Evolutionary conservation across 2,888 invertebrate genomes (phyloP).

Genomic region (Siphlonurus alternatus): DNA sequence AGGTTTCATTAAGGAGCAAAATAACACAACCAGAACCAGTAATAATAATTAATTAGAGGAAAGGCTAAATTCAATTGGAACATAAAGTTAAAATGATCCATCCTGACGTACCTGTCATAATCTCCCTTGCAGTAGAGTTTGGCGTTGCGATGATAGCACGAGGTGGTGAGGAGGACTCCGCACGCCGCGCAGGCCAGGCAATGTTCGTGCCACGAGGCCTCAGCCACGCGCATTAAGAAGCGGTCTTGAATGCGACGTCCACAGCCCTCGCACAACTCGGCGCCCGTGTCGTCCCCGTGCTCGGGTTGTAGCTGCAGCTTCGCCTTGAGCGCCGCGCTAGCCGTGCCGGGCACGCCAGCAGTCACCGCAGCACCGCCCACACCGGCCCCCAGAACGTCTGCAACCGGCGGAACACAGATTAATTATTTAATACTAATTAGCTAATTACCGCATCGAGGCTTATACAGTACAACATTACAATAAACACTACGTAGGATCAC

Average conservation of each 20-base stretch:
- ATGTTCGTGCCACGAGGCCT: conserved; percentile 90
- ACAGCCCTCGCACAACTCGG: conserved; percentile 84
- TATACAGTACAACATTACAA: too few species aligned
- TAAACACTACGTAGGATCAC: too few species aligned
- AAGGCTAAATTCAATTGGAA: too few species aligned
- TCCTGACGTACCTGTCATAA: conserved; percentile 73
- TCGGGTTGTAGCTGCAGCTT: too few species aligned
- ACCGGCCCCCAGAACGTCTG: neutral
- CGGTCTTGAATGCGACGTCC: conserved; percentile 88
- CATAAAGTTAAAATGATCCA: too few species aligned
- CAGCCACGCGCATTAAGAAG: conserved; percentile 86
- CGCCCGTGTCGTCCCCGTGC: conserved; percentile 8
- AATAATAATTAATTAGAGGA: too few species aligned
- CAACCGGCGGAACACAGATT: too few species aligned
- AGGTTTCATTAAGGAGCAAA: too few species aligned
- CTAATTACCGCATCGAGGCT: too few species aligned
- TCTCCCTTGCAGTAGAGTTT: conserved; percentile 94
- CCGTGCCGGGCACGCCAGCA: too few species aligned
- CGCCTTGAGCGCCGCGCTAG: neutral
- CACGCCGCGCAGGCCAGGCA: conserved; percentile 94
- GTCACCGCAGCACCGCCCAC: neutral
- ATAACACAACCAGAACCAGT: too few species aligned
- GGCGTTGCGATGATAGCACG: conserved; percentile 87
- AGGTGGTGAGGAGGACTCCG: conserved; percentile 72
- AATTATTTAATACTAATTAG: too few species aligned